Percentiles rank a stretch among this genome's conserved stretches.
phyloP scores from a whole-genome alignment of 2,113 vertebrate species.

The Hyla sarda region DNA sequence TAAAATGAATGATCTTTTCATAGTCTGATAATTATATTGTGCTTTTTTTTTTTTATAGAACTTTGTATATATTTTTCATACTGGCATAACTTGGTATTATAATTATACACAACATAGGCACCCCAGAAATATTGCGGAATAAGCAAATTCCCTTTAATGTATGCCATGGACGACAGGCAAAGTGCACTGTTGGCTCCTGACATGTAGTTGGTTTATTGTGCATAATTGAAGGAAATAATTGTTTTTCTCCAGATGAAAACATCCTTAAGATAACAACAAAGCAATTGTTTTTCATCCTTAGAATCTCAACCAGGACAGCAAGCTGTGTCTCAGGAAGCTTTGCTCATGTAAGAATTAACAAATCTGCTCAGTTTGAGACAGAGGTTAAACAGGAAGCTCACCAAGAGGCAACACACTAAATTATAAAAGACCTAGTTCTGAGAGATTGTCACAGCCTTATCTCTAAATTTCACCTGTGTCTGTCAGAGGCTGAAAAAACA shows the following conservation, averaged over 20 bases:
- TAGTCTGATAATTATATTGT: slow-evolving; percentile 9
- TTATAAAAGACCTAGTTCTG: slow-evolving; percentile 27
- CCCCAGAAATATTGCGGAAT: slow-evolving; percentile 7
- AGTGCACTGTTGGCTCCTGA: slow-evolving; percentile 25
- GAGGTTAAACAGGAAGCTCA: no score
- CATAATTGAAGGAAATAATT: slow-evolving; percentile 42
- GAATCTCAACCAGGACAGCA: slow-evolving; percentile 7
- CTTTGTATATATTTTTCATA: neutral
- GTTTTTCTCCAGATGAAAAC: slow-evolving; percentile 41
- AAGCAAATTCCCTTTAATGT: slow-evolving; percentile 42
- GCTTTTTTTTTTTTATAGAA: slow-evolving; percentile 21
- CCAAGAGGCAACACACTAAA: no score
- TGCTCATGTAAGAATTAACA: slow-evolving; percentile 15
- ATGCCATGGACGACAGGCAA: slow-evolving; percentile 12
- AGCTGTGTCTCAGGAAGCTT: slow-evolving; percentile 43
- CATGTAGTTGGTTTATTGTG: slow-evolving; percentile 45
- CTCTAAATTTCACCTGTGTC: slow-evolving; percentile 44
- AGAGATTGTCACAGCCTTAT: slow-evolving; percentile 48
- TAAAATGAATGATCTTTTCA: neutral
- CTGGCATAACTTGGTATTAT: slow-evolving; percentile 34
- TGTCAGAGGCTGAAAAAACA: slow-evolving; percentile 34
- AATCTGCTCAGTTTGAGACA: no score
- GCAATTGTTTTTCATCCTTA: slow-evolving; percentile 41
- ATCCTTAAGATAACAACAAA: slow-evolving; percentile 15
- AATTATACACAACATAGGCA: slow-evolving; percentile 21